Evolutionary conservation across 2,113 vertebrate species (phyloP), one percentile per base, ranked within the genome.

Genomic region (Barnardius zonarius): DNA sequence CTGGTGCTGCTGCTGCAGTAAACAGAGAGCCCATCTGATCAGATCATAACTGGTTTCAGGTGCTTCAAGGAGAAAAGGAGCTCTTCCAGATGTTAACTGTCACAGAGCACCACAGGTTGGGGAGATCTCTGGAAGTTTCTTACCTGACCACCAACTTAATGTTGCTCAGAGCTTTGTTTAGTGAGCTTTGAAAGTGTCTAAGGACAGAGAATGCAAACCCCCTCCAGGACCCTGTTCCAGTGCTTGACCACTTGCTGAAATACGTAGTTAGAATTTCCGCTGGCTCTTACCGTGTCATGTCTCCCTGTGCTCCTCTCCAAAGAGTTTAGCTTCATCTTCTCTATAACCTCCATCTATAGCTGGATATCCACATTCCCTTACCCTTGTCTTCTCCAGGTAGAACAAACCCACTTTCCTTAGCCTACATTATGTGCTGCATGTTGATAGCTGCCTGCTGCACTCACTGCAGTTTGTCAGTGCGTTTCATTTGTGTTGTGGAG

Each of bases 371-470:
- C 13, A 18, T 67, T 27, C n/a, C n/a, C 11, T 44, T 11, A 43
- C 37, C 20, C 7, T 69, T 6, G 6, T 49, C 20, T 75, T 44
- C 7, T 82, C 22, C 30, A 66, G 14, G 49, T 6, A 14, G 66
- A 88, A 61, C 43, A 59, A 59, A 44, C 33, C 10, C 22, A 16
- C 20, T 16, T 70, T 69, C 18, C 54, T n/a, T 66, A 18, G 49
- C 27, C 15, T 14, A 3, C 0, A 0, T 9, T 17, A 17, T 6
- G 5, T 78, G 61, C 44, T 75, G 27, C 22, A 9, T 8, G 22
- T 16, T 16, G 37, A 16, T 14, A 37, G 59, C 54, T 39, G 43
- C 31, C 13, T 3, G 62, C 67, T 41, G 66, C 14, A 9, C 17
- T 30, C 2, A 1, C 48, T 55, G 55, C 51, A 52, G 39, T 5